phyloP scores from a whole-genome alignment of 2,888 invertebrate genomes.

The Andrena trimmerana region DNA sequence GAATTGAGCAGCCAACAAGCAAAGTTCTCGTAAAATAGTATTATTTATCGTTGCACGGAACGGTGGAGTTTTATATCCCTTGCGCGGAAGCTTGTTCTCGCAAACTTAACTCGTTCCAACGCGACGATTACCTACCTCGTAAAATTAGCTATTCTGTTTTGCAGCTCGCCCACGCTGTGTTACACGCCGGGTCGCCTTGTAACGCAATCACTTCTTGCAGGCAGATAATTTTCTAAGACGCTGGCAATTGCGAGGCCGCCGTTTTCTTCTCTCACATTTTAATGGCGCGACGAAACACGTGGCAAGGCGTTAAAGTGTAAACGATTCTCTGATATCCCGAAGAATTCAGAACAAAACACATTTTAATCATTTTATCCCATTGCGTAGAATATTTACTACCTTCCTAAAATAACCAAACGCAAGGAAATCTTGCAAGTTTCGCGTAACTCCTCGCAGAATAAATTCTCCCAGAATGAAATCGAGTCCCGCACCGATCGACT shows the following conservation, averaged over 20 bases:
- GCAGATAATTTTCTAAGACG: slow-evolving; percentile 39
- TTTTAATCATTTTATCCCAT: no score
- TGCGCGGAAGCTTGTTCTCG: slow-evolving; percentile 29
- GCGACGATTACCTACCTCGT: slow-evolving; percentile 47
- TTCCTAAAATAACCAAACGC: no score
- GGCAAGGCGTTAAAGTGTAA: slow-evolving; percentile 4
- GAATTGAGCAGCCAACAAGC: background rate
- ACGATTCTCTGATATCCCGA: background rate
- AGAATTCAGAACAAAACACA: background rate
- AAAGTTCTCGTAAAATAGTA: slow-evolving; percentile 31
- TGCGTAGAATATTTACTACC: no score
- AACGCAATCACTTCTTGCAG: slow-evolving; percentile 35
- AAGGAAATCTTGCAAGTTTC: no score
- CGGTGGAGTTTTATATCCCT: slow-evolving; percentile 46
- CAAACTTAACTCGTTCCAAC: slow-evolving; percentile 35
- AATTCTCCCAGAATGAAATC: background rate
- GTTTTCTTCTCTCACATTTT: background rate
- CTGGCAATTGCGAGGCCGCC: background rate
- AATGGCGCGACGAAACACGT: slow-evolving; percentile 22
- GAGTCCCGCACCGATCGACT: background rate
- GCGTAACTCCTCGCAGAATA: background rate
- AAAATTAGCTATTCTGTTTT: slow-evolving; percentile 50
- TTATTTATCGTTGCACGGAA: slow-evolving; percentile 47
- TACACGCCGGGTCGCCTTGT: slow-evolving; percentile 17
- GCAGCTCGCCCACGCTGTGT: slow-evolving; percentile 34